Percentiles rank a stretch among this genome's conserved stretches.
Evolutionary conservation across 2,888 invertebrate species (phyloP).

Genomic region (Agriopis marginaria): DNA sequence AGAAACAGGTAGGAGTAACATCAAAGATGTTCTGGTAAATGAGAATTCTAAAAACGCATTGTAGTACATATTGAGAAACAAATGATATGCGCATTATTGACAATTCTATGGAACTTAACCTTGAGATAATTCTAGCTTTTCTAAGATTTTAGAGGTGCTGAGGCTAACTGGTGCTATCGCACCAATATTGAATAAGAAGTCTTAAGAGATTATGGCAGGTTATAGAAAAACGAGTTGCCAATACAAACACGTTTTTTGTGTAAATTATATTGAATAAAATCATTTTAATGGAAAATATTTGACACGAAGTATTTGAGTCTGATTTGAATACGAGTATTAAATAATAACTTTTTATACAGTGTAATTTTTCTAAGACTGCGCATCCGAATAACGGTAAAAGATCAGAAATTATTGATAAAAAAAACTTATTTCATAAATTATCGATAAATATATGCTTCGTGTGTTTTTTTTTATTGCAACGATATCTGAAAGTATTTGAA

Average conservation of each 20-base stretch:
- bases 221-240: not conserved
- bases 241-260: not conserved
- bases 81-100: constrained; percentile 10
- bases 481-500: too few relatives aligned
- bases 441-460: too few relatives aligned
- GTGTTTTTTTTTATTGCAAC: too few relatives aligned
- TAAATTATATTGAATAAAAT: too few relatives aligned
- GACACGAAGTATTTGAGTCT: too few relatives aligned
- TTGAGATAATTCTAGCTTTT: constrained; percentile 7
- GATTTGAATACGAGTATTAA: too few relatives aligned
- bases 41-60: constrained; percentile 1
- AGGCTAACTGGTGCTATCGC: not conserved
- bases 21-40: constrained; percentile 7
- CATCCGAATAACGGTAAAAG: too few relatives aligned
- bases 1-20: not conserved
- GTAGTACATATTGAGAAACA: constrained; percentile 5
- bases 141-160: not conserved
- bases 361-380: too few relatives aligned
- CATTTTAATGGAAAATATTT: too few relatives aligned
- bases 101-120: constrained; percentile 12
- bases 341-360: too few relatives aligned
- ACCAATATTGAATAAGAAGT: not conserved
- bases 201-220: not conserved
- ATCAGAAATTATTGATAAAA: too few relatives aligned
- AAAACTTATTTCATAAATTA: too few relatives aligned